These are phyloP conservation scores for Antitype chi DNA, from an alignment of 2,888 invertebrate species.

Conservation along the genomic window DNA sequence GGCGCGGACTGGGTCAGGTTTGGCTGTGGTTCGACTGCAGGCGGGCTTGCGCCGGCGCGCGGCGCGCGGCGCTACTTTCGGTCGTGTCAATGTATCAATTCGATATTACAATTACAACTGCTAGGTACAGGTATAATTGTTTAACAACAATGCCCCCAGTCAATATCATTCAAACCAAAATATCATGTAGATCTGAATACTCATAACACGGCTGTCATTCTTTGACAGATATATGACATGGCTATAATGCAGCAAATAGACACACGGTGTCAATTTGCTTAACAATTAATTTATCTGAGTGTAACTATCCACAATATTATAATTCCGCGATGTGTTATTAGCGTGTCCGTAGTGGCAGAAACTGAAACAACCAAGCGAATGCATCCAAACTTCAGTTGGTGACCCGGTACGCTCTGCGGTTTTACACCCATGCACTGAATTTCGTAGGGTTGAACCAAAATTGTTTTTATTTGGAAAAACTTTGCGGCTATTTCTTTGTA, in stretches of 20 bases:
- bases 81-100: conserved; percentile 24
- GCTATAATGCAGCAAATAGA: neutral
- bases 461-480: neutral
- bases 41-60: conserved; percentile 18
- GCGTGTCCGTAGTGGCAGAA: neutral
- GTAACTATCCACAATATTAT: neutral
- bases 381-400: conserved; percentile 39
- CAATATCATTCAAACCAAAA: neutral
- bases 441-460: conserved; percentile 6
- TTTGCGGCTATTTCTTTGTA: neutral
- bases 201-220: neutral
- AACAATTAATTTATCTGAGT: neutral
- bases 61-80: conserved; percentile 15
- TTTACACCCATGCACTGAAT: conserved; percentile 42
- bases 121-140: neutral
- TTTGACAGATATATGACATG: neutral
- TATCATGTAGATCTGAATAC: neutral
- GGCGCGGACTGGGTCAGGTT: conserved; percentile 68
- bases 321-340: neutral
- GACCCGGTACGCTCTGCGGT: conserved; percentile 48
- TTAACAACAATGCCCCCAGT: neutral
- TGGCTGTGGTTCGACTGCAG: conserved; percentile 40
- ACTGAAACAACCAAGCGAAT: conserved; percentile 9
- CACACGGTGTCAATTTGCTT: neutral
- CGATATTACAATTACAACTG: conserved; percentile 1